These are phyloP conservation scores for Phocides pigmalion DNA, from an alignment of 1,140 invertebrate genomes.

Conservation along the genomic window DNA sequence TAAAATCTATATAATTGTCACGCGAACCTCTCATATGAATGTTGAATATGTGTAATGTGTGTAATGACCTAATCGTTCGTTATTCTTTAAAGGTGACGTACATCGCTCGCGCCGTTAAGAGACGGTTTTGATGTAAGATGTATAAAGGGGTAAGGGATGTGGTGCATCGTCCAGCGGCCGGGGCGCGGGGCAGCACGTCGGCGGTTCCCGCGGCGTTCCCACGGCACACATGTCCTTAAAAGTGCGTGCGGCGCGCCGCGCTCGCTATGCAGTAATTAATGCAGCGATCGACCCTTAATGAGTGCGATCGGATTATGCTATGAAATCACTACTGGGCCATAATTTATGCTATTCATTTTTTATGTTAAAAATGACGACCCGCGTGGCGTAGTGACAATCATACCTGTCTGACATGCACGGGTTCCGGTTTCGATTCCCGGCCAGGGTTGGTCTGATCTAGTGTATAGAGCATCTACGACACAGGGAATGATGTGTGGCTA, in stretches of 20 bases:
- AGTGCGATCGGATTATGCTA: slow-evolving; percentile 30
- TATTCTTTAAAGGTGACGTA: neutral
- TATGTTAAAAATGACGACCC: slow-evolving; percentile 20
- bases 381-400: no score
- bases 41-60: slow-evolving; percentile 21
- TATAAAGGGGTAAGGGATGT: slow-evolving; percentile 12
- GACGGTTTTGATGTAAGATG: neutral
- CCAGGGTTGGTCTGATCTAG: no score
- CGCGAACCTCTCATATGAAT: slow-evolving; percentile 27
- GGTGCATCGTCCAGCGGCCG: neutral
- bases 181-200: slow-evolving; percentile 4
- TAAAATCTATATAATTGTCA: slow-evolving; percentile 43
- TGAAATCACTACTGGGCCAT: slow-evolving; percentile 29
- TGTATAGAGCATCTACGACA: no score
- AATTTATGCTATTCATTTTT: slow-evolving; percentile 24
- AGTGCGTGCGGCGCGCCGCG: slow-evolving; percentile 32
- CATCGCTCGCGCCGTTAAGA: neutral
- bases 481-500: no score
- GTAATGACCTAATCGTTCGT: slow-evolving; percentile 10
- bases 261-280: slow-evolving; percentile 38
- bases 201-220: slow-evolving; percentile 52
- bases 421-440: no score
- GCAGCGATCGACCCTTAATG: slow-evolving; percentile 30
- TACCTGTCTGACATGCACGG: no score
- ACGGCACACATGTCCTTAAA: slow-evolving; percentile 54